phyloP scores from a whole-genome alignment of 2,113 vertebrate genomes.

The Macroglossus sobrinus region DNA sequence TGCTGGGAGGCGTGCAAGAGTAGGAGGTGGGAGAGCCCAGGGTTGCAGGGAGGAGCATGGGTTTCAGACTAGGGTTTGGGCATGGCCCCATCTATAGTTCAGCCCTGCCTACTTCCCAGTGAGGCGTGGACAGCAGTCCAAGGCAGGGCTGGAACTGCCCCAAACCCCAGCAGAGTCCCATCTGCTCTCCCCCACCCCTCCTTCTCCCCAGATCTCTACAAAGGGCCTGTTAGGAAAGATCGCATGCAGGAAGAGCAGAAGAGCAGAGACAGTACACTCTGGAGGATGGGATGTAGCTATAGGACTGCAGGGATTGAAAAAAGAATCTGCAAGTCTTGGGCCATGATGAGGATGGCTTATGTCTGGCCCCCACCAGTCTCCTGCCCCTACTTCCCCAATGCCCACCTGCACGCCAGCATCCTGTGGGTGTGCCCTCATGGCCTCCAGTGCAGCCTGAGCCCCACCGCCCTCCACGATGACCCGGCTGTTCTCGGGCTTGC shows the following conservation, averaged over 20 bases:
- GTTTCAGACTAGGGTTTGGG: neutral
- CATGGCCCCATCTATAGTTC: neutral
- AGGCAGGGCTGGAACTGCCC: neutral
- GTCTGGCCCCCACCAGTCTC: neutral
- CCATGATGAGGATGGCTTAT: fast-evolving
- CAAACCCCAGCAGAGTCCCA: neutral
- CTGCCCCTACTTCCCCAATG: fast-evolving
- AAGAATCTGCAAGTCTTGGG: fast-evolving
- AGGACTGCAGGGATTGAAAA: neutral
- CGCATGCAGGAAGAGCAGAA: neutral
- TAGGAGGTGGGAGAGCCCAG: neutral
- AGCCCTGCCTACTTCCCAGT: neutral
- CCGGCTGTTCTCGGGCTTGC: constrained; percentile 93
- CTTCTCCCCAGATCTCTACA: neutral
- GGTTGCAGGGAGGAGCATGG: neutral
- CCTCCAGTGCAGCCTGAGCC: constrained; percentile 88
- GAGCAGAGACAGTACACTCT: neutral
- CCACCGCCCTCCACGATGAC: constrained; percentile 93
- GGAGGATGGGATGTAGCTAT: neutral
- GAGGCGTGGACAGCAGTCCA: neutral
- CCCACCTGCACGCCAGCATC: constrained; percentile 90
- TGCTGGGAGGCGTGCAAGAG: neutral
- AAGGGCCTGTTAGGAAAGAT: neutral
- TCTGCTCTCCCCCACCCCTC: neutral
- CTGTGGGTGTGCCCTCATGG: constrained; percentile 90